Conservation (phyloP, 2,888 invertebrate genomes). For the Scaptomyza tumidula region DNA sequence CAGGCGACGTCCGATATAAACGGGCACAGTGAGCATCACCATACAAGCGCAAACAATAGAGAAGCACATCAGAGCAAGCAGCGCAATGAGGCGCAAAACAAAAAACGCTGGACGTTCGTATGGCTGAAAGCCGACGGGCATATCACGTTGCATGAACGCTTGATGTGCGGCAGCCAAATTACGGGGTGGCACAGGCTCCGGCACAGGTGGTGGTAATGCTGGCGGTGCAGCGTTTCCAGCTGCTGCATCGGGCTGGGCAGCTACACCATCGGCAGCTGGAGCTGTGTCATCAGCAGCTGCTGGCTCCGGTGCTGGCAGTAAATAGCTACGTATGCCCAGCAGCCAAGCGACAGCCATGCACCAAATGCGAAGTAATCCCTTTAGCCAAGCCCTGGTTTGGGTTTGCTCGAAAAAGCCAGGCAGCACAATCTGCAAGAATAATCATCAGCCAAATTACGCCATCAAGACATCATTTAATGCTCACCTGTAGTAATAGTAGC, state of each 20-base stretch:
- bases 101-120: slow-evolving; percentile 92
- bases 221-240: slow-evolving; percentile 10
- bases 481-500: slow-evolving; percentile 92
- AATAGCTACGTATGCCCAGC: slow-evolving; percentile 94
- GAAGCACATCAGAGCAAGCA: slow-evolving; percentile 91
- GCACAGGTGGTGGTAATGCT: slow-evolving; percentile 75
- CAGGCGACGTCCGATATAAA: slow-evolving; percentile 94
- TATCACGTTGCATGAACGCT: slow-evolving; percentile 94
- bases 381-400: slow-evolving; percentile 97
- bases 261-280: slow-evolving; percentile 13
- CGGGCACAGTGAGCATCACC: slow-evolving; percentile 93
- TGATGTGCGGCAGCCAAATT: slow-evolving; percentile 93
- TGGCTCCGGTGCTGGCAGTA: slow-evolving; percentile 85
- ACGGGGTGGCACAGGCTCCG: slow-evolving; percentile 77
- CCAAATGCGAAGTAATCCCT: slow-evolving; percentile 94
- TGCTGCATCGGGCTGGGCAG: slow-evolving; percentile 48
- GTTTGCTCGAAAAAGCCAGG: slow-evolving; percentile 98
- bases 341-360: slow-evolving; percentile 93
- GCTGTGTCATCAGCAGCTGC: slow-evolving; percentile 33
- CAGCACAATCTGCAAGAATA: slow-evolving; percentile 89
- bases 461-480: slow-evolving; percentile 21
- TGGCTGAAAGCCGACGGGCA: slow-evolving; percentile 94
- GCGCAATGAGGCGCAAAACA: slow-evolving; percentile 87
- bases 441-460: not conserved
- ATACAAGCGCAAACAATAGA: slow-evolving; percentile 94